Evolutionary conservation across 2,797 vertebrate genomes (phyloP).

Genomic region (Trichosurus vulpecula): DNA sequence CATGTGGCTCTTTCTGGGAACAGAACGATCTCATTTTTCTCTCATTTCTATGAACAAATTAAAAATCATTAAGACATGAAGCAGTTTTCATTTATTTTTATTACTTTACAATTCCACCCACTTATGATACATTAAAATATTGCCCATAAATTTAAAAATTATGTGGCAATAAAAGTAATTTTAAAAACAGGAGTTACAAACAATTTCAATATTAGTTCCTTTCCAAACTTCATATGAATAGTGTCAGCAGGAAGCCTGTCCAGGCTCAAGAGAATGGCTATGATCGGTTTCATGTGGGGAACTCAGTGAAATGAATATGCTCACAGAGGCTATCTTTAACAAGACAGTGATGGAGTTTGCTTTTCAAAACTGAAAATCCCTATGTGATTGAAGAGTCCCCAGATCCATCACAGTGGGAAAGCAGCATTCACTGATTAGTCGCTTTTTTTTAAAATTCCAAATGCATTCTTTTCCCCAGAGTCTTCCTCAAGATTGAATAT

Average conservation of each 20-base stretch:
- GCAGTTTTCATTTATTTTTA: constrained; percentile 73
- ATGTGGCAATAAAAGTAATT: constrained; percentile 69
- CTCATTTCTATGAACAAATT: constrained; percentile 75
- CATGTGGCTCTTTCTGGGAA: neutral
- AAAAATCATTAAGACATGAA: constrained; percentile 75
- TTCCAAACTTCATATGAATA: constrained; percentile 57
- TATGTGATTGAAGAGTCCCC: neutral
- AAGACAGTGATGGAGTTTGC: constrained; percentile 38
- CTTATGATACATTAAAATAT: constrained; percentile 73
- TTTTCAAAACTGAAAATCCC: constrained; percentile 25
- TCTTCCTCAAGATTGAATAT: constrained; percentile 31
- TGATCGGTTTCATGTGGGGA: constrained; percentile 12
- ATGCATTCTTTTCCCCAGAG: neutral
- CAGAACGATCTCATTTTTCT: constrained; percentile 60
- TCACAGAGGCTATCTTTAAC: neutral
- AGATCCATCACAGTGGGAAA: neutral
- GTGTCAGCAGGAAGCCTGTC: constrained; percentile 43
- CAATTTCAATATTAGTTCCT: constrained; percentile 58
- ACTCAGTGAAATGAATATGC: constrained; percentile 29
- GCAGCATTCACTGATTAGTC: constrained; percentile 35
- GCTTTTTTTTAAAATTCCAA: neutral
- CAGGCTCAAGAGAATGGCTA: constrained; percentile 32
- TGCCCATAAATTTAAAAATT: constrained; percentile 70
- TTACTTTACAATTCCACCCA: constrained; percentile 67
- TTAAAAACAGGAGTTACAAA: constrained; percentile 68